Base-by-base conservation (phyloP, 2,888 invertebrate species). In the Drosophila dives region DNA sequence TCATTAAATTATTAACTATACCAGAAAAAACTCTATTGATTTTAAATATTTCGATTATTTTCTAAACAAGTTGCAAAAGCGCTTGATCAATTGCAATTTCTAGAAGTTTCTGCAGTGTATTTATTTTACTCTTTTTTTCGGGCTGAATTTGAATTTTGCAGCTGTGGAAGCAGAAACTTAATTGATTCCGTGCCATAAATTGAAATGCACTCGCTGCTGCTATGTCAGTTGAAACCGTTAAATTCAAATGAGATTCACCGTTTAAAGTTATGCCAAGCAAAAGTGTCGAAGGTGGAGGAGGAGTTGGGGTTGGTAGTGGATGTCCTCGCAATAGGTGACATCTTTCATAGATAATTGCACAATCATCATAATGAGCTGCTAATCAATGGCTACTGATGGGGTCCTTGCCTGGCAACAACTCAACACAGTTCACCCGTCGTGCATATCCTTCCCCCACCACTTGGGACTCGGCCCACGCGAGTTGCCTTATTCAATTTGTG, bases 121-220 rank as follows among this genome's bases (percentile, higher is more conserved):
- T 40, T 40, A 40, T n/a, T 45, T 23, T 23, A 8, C 1, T 54
- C 2, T 36, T 11, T 38, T 17, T 17, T 26, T 26, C 12, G 26
- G 11, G 11, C 26, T 26, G 55, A 20, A 77, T 86, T 79, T 79
- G 75, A 81, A 87, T 58, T 84, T 81, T 72, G 68, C 68, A 70
- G 59, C 59, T 60, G 54, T 26, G 34, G 54, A 20, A 26, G 56
- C 66, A 40, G 20, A 32, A 66, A 40, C 70, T 79, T 80, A 84
- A 84, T 84, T 83, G 83, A 83, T 86, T 80, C 84, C 69, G 86
- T 84, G 80, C 77, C 82, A 82, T 77, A 84, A 83, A 83, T 83
- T 84, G 87, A 86, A 86, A 84, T 86, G 87, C 83, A 86, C 82
- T 84, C 72, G 62, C 50, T 49, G 42, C 56, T 56, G 56, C 42